phyloP scores from a whole-genome alignment of 2,113 vertebrate genomes.

The Tonatia bakeri region DNA sequence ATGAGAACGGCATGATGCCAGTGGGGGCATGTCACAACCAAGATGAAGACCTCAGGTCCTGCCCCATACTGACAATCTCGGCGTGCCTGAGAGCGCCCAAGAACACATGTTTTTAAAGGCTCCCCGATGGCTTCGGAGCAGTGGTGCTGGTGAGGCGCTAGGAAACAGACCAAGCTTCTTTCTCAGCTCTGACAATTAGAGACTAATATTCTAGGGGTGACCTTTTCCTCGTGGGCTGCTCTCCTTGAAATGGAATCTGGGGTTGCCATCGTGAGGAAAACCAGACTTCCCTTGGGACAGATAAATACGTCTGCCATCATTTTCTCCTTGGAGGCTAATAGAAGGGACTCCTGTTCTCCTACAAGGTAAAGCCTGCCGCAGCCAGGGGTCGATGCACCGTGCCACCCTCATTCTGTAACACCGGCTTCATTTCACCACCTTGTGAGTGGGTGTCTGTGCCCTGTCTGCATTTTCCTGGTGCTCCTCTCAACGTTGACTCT shows the following conservation, averaged over 20 bases:
- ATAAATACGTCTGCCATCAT: not conserved
- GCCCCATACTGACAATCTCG: not conserved
- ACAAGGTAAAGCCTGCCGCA: not conserved
- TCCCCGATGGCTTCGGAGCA: not conserved
- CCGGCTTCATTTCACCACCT: not conserved
- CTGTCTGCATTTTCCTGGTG: not conserved
- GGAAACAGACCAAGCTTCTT: not conserved
- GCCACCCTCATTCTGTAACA: not conserved
- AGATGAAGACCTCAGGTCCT: not conserved
- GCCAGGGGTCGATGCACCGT: not conserved
- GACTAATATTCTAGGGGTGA: not conserved
- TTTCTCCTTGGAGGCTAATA: not conserved
- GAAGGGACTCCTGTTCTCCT: not conserved
- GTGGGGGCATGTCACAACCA: not conserved
- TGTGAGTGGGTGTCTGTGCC: not conserved
- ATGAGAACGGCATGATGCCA: not conserved
- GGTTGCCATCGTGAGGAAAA: not conserved
- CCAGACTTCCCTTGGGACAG: constrained; percentile 16
- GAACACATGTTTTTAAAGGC: not conserved
- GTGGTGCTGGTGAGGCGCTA: not conserved
- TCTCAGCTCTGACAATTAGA: not conserved
- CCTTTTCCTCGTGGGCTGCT: not conserved
- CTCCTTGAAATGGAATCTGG: not conserved
- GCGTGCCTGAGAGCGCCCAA: not conserved
- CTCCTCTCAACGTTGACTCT: not conserved